Percentiles rank a stretch among this genome's conserved stretches.
Conservation (phyloP, 2,113 vertebrate genomes). For the Ia io region DNA sequence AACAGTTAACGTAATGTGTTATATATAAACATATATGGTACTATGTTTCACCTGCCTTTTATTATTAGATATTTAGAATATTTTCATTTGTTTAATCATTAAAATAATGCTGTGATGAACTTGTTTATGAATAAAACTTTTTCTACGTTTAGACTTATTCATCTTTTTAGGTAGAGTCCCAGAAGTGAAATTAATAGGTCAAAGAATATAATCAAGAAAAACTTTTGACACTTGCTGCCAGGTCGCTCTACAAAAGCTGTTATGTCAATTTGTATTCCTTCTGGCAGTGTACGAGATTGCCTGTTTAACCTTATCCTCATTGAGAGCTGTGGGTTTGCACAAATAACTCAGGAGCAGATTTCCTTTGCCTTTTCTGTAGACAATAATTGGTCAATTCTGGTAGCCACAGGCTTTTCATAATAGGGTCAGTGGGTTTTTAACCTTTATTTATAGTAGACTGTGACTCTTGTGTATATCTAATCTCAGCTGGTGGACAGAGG, state of each 20-base stretch:
- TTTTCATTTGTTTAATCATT: conserved; percentile 3
- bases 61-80: background rate
- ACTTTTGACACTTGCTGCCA: background rate
- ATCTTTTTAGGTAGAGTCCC: background rate
- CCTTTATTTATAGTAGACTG: background rate
- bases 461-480: background rate
- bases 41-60: background rate
- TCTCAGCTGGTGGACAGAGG: background rate
- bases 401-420: background rate
- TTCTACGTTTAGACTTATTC: background rate
- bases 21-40: background rate
- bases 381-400: background rate
- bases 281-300: background rate
- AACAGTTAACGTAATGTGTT: background rate
- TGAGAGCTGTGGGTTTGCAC: background rate
- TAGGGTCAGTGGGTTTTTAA: conserved; percentile 11
- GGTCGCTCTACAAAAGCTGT: conserved; percentile 1
- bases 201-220: conserved; percentile 27
- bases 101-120: background rate
- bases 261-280: background rate
- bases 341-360: background rate
- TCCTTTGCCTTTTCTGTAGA: background rate
- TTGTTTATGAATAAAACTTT: conserved; percentile 12
- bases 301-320: background rate
- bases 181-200: conserved; percentile 1